Evolutionary conservation across 2,113 vertebrate genomes (phyloP).

Genomic region (Heterotis niloticus): DNA sequence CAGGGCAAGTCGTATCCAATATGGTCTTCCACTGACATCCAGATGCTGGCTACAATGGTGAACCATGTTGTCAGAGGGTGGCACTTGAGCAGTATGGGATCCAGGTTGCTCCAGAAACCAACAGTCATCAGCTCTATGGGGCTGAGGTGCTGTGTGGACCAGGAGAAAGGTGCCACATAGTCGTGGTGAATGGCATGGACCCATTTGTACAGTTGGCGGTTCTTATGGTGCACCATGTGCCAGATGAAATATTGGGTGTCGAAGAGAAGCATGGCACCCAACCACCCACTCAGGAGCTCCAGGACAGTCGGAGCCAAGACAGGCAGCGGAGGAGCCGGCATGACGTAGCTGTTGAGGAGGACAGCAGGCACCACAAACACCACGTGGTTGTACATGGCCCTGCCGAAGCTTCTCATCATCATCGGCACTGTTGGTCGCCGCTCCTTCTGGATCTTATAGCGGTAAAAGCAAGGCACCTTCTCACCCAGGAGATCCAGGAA

Average conservation of each 20-base stretch:
- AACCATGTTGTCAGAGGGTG: conserved; percentile 57
- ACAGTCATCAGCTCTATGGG: conserved; percentile 58
- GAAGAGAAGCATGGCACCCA: conserved; percentile 59
- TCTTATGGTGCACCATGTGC: conserved; percentile 61
- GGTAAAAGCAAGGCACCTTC: conserved; percentile 42
- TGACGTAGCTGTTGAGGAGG: conserved; percentile 39
- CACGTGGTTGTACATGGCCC: conserved; percentile 54
- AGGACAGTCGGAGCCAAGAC: conserved; percentile 46
- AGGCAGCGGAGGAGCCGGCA: conserved; percentile 46
- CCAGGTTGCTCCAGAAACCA: conserved; percentile 60
- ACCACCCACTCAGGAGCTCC: conserved; percentile 47
- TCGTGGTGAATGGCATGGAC: conserved; percentile 62
- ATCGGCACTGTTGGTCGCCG: conserved; percentile 47
- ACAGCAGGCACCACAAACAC: conserved; percentile 58
- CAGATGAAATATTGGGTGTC: conserved; percentile 65
- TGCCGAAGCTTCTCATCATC: conserved; percentile 52
- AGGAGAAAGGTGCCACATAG: conserved; percentile 56
- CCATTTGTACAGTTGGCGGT: conserved; percentile 54
- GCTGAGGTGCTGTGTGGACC: conserved; percentile 59
- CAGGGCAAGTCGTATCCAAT: conserved; percentile 64
- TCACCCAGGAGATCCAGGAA: conserved; percentile 56
- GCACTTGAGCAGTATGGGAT: conserved; percentile 53
- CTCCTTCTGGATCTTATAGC: conserved; percentile 60
- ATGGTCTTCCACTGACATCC: conserved; percentile 66
- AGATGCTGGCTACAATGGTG: conserved; percentile 54